Evolutionary conservation across 1,140 invertebrate genomes (phyloP), one percentile per base, ranked within the genome.

Genomic region (Nilaparvata lugens): DNA sequence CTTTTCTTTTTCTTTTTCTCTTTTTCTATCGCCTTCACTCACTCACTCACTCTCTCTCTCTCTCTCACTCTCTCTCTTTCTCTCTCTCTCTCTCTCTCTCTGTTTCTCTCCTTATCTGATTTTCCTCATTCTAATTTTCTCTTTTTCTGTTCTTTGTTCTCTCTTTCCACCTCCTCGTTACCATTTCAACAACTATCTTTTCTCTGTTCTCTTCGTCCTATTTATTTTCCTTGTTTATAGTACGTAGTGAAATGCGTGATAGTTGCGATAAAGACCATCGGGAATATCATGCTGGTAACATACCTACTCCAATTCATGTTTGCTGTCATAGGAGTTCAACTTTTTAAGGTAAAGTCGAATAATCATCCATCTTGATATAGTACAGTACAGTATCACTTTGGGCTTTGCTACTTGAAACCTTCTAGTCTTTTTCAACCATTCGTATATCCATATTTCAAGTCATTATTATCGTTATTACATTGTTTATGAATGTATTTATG

Each of bases 291-390:
- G 83, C 85, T 97, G 83, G 94, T 98, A 74, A 97, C 95, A 76
- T 95, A 93, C 80, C 89, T 98, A 69, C 89, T 98, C 70, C 91
- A 98, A 81, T 99, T 99, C 86, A 98, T 99, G 95, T 99, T 99
- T 81, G 95, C 97, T 74, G 96, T 98, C 73, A 99, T 99, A 82
- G 97, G 97, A 83, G 97, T 99, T 71, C 97, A 99, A 81, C 89
- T 99, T 72, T 99, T 98, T 83, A 98, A 99, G 91, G 93, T 93
- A 91, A 84, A 52, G 28, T 52, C 25, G 43, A 35, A 35, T 35
- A 35, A 35, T 35, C 9, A 35, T 35, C 9, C 31, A 35, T 35
- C 31, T 35, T 35, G 31, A 35, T 35, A 35, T 35, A 35, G 31
- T 35, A 6, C 31, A 35, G 31, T 28, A 28, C 3, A 28, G 28